phyloP scores from a whole-genome alignment of 2,113 vertebrate genomes.

The Motacilla alba region DNA sequence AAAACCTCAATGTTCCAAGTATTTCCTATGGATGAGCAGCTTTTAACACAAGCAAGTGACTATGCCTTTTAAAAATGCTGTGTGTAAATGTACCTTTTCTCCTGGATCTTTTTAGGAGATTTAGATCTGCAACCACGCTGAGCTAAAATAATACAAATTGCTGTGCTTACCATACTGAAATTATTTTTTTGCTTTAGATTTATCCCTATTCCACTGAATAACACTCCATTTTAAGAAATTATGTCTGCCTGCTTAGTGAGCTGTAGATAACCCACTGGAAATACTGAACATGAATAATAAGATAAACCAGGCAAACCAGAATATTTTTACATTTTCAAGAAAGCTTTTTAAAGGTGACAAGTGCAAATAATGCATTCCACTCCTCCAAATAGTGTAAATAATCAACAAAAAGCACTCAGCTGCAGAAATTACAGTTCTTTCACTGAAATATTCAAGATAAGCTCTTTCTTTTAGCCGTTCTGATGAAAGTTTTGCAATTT shows the following conservation, averaged over 20 bases:
- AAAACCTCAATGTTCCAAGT: slow-evolving; percentile 54
- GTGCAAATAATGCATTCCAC: not conserved
- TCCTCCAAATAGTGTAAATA: not conserved
- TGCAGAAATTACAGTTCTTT: not conserved
- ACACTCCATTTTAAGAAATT: slow-evolving; percentile 2
- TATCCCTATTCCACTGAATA: not conserved
- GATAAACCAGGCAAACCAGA: not conserved
- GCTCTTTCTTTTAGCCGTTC: not conserved
- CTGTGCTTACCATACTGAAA: not conserved
- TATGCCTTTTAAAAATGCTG: slow-evolving; percentile 12
- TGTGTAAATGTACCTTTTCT: not conserved
- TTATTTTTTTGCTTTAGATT: slow-evolving; percentile 3
- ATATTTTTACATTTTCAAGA: not conserved
- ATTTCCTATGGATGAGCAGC: slow-evolving; percentile 58
- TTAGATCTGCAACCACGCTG: not conserved
- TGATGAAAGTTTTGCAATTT: not conserved
- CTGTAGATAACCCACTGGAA: not conserved
- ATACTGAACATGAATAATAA: not conserved
- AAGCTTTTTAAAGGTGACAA: not conserved
- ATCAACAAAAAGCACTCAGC: not conserved
- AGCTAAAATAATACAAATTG: slow-evolving; percentile 44
- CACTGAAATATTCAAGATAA: not conserved
- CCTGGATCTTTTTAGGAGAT: slow-evolving; percentile 27
- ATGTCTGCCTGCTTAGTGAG: not conserved
- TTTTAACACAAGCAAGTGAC: slow-evolving; percentile 48